Percentiles rank a stretch among this genome's conserved stretches.
Conservation (phyloP, 1,140 invertebrate species). For the Cataglyphis hispanica region DNA sequence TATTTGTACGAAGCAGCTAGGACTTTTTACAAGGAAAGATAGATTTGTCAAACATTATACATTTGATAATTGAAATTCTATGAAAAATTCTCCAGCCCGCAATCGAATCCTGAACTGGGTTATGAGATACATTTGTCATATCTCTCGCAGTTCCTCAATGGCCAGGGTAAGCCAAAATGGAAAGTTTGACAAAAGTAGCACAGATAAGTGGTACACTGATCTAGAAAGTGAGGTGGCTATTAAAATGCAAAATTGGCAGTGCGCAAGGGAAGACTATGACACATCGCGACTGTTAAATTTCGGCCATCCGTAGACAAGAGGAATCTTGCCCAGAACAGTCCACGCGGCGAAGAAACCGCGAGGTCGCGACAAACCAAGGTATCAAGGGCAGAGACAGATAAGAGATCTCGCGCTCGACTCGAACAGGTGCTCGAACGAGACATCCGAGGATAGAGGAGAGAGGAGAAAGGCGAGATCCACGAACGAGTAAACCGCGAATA, state of each 20-base stretch:
- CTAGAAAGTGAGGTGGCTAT: constrained; percentile 72
- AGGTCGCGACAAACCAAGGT: constrained; percentile 49
- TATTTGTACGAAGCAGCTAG: background rate
- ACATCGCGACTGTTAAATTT: constrained; percentile 51
- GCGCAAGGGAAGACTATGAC: constrained; percentile 35
- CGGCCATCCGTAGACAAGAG: constrained; percentile 25
- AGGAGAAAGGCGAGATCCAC: constrained; percentile 66
- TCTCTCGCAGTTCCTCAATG: constrained; percentile 13
- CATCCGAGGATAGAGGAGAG: constrained; percentile 65
- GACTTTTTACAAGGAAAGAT: background rate
- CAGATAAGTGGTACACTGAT: constrained; percentile 73
- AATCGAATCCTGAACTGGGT: constrained; percentile 7
- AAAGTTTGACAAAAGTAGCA: constrained; percentile 76
- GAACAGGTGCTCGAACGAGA: constrained; percentile 73
- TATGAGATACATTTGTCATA: constrained; percentile 32
- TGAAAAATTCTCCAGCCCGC: background rate
- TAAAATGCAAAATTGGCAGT: constrained; percentile 68
- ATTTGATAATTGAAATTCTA: constrained; percentile 18
- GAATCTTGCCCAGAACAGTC: constrained; percentile 57
- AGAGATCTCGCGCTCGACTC: constrained; percentile 58
- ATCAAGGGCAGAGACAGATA: constrained; percentile 74
- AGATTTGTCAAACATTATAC: background rate
- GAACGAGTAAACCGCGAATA: constrained; percentile 49
- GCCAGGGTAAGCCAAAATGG: constrained; percentile 71
- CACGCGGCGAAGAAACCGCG: constrained; percentile 60